These are phyloP conservation scores for Sula dactylatra DNA, from an alignment of 2,113 vertebrate genomes.

Conservation along the genomic window DNA sequence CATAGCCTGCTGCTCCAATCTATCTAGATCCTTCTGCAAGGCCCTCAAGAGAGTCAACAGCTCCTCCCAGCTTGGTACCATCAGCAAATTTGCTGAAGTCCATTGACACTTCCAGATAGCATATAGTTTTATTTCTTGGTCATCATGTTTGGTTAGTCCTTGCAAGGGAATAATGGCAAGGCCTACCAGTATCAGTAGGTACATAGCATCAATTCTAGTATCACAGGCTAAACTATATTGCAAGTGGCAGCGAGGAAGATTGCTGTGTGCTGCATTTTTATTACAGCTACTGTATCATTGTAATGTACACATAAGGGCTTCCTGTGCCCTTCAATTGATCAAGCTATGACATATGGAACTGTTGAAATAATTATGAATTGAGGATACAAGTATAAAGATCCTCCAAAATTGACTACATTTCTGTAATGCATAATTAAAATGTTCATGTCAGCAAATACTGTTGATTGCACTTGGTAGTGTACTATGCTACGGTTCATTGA, in stretches of 20 bases:
- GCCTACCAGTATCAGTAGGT: neutral
- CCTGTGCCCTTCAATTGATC: constrained; percentile 3
- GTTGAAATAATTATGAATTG: constrained; percentile 37
- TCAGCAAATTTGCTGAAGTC: neutral
- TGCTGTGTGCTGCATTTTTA: neutral
- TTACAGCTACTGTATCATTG: neutral
- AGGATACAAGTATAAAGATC: constrained; percentile 6
- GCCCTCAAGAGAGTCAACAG: neutral
- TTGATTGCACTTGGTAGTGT: neutral
- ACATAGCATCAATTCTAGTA: neutral
- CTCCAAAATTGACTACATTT: neutral
- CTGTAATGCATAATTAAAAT: constrained; percentile 31
- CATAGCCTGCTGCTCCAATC: neutral
- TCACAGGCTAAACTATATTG: neutral
- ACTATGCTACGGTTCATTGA: neutral
- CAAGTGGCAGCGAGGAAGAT: neutral
- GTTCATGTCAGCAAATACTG: neutral
- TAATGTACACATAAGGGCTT: neutral
- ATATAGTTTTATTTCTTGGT: neutral
- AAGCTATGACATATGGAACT: neutral
- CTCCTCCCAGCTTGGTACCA: neutral
- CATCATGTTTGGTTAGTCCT: neutral
- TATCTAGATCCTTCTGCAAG: neutral
- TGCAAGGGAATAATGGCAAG: neutral
- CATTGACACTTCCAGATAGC: neutral